A percentile compares a stretch with the other conserved stretches of the same genome.
These are phyloP conservation scores for Megathymus violae DNA, from an alignment of 1,140 invertebrate genomes.

Conservation along the genomic window DNA sequence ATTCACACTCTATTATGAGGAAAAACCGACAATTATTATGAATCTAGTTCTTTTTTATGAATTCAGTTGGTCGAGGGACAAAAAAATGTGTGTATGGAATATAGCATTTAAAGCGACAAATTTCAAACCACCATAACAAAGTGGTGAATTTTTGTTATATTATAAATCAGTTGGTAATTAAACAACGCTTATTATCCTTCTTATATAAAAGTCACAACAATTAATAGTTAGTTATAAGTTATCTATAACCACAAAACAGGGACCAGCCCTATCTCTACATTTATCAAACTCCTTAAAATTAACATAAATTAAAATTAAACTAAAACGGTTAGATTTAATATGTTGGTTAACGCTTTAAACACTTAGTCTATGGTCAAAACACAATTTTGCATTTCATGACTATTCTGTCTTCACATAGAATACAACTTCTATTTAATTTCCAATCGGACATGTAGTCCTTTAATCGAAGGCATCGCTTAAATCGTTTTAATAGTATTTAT, in stretches of 20 bases:
- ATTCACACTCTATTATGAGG: no score
- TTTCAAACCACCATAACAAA: background rate
- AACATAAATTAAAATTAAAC: slow-evolving; percentile 46
- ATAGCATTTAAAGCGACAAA: background rate
- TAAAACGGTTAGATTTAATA: slow-evolving; percentile 42
- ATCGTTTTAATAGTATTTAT: no score
- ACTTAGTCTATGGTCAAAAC: slow-evolving; percentile 5
- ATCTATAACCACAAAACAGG: slow-evolving; percentile 58
- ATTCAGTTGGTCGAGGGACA: background rate
- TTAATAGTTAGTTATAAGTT: slow-evolving; percentile 24
- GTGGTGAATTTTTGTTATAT: slow-evolving; percentile 23
- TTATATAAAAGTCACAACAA: slow-evolving; percentile 78
- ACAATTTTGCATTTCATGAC: background rate
- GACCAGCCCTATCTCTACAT: slow-evolving; percentile 68
- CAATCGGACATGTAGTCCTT: no score
- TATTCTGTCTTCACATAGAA: background rate
- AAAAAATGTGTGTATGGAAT: background rate
- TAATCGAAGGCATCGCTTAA: no score
- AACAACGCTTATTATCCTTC: slow-evolving; percentile 51
- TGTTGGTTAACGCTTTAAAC: slow-evolving; percentile 16
- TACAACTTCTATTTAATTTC: no score
- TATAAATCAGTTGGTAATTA: slow-evolving; percentile 58
- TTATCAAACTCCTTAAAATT: slow-evolving; percentile 51
- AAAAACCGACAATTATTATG: no score
- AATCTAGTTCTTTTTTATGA: no score